Evolutionary conservation across 1,140 invertebrate species (phyloP), one percentile per base, ranked within the genome.

Genomic region (Triops longicaudatus): DNA sequence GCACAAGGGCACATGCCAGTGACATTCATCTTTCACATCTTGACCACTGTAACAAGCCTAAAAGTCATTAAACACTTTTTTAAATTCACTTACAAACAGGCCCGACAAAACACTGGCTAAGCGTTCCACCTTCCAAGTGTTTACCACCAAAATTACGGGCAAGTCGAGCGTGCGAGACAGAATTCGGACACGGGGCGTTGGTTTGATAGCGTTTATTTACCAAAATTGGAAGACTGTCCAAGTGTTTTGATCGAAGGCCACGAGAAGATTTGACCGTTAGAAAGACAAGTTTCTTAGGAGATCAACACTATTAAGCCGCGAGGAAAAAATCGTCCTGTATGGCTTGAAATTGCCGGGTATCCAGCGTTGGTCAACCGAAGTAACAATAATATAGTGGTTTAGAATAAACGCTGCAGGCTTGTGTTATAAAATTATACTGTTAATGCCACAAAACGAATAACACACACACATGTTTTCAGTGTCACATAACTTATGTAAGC

Each of bases 1-100:
- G 50, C 50, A 63, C 50, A n/a, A 63, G 50, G 50, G 50, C 50
- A 63, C 50, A 63, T 22, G 50, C 50, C 50, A 63, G 50, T 63
- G 50, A 63, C 50, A 63, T 63, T 63, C 50, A 63, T 63, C 50
- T 63, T 22, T 63, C 50, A 17, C 14, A 63, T 17, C 50, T 63
- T 63, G 50, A 63, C 50, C 50, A 63, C 50, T 63, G 50, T 22
- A 63, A 63, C 50, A 63, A 63, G 6, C 50, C 22, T 63, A 63
- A 63, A 63, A 63, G 50, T 63, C 14, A 14, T 63, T 63, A 63
- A 63, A 63, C 50, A 63, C 50, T 63, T 22, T 63, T 63, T 63
- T 63, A 17, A 37, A 63, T 63, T 63, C 50, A 63, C 50, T 63
- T 63, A 63, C 50, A 11, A 37, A 22, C 50, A n/a, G 14, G 50